phyloP scores from a whole-genome alignment of 2,888 invertebrate genomes.

The Oegoconia quadripuncta region DNA sequence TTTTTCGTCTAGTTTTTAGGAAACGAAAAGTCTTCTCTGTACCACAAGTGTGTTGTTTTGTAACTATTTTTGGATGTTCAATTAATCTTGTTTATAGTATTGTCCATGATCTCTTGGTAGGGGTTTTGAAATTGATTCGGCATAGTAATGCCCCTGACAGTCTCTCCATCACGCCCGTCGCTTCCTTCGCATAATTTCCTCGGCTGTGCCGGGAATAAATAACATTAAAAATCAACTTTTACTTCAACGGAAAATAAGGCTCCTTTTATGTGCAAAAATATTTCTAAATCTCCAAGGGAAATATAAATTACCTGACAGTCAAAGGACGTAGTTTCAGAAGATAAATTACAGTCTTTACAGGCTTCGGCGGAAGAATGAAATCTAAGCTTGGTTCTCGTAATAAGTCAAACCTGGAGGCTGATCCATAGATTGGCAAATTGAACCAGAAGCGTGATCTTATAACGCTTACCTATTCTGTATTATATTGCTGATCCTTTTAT shows the following conservation, averaged over 20 bases:
- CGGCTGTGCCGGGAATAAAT: conserved; percentile 55
- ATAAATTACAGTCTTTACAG: not conserved
- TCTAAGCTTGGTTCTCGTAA: too few species aligned
- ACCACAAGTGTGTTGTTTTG: not conserved
- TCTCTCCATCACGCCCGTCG: conserved; percentile 60
- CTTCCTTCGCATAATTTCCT: conserved; percentile 60
- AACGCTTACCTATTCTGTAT: too few species aligned
- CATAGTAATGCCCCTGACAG: conserved; percentile 62
- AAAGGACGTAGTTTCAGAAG: not conserved
- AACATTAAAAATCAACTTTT: conserved; percentile 62
- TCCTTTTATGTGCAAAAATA: not conserved
- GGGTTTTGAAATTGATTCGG: conserved; percentile 57
- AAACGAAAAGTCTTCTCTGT: too few species aligned
- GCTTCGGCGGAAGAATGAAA: not conserved
- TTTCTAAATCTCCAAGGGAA: not conserved
- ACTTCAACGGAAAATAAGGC: conserved; percentile 27
- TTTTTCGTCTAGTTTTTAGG: too few species aligned
- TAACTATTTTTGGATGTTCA: not conserved
- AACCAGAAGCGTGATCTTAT: too few species aligned
- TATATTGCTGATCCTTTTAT: too few species aligned
- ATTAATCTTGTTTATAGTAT: not conserved
- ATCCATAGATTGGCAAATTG: too few species aligned
- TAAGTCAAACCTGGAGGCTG: too few species aligned
- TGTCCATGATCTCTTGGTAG: conserved; percentile 41
- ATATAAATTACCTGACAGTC: conserved; percentile 3